Conservation (phyloP, 2,888 invertebrate species). For the Diplolepis rosae region DNA sequence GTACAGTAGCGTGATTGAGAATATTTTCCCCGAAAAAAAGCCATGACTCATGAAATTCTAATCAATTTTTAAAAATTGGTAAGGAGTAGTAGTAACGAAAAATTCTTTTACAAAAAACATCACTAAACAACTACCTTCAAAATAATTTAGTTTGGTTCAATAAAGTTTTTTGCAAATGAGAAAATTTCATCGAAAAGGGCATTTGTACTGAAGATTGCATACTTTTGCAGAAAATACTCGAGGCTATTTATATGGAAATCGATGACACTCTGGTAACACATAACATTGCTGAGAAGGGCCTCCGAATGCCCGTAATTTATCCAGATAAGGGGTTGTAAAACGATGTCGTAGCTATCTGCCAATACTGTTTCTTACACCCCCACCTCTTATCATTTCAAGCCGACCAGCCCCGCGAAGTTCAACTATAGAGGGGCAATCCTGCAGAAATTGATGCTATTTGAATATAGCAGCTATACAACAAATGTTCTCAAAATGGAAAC, state of each 20-base stretch:
- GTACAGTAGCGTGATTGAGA: no score
- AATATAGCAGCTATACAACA: constrained; percentile 63
- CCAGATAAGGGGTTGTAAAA: constrained; percentile 72
- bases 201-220: not conserved
- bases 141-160: no score
- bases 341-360: constrained; percentile 69
- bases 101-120: no score
- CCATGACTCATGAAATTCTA: no score
- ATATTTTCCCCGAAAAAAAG: no score
- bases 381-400: constrained; percentile 33
- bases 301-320: constrained; percentile 66
- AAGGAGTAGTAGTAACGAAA: no score
- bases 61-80: no score
- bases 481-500: constrained; percentile 55
- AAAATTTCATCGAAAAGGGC: not conserved
- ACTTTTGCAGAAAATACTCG: constrained; percentile 37
- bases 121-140: no score
- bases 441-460: constrained; percentile 71
- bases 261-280: constrained; percentile 54
- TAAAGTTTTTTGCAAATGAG: no score
- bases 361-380: constrained; percentile 62
- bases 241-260: constrained; percentile 64
- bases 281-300: constrained; percentile 33
- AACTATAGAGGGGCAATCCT: constrained; percentile 65
- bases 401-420: constrained; percentile 33